Percentiles rank a stretch among this genome's conserved stretches.
These are phyloP conservation scores for Parthenolecanium corni DNA, from an alignment of 2,888 invertebrate species.

Conservation along the genomic window DNA sequence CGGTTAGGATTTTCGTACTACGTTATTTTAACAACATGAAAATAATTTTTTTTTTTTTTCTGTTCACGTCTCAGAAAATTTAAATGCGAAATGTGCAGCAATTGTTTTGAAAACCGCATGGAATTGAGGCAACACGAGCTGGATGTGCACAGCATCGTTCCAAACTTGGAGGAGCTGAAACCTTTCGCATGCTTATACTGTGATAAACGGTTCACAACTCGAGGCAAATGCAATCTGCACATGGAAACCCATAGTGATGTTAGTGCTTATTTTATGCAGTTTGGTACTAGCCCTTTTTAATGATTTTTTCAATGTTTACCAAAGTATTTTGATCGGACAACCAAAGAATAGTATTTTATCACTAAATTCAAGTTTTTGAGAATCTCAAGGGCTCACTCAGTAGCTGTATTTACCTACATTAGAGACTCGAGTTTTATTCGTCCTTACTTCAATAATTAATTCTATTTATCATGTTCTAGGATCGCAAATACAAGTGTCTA, in stretches of 20 bases:
- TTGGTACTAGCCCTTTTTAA: too few species aligned
- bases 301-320: too few species aligned
- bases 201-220: slow-evolving; percentile 32
- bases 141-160: slow-evolving; percentile 17
- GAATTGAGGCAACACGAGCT: slow-evolving; percentile 19
- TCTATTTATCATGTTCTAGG: too few species aligned
- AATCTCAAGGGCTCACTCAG: too few species aligned
- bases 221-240: slow-evolving; percentile 33
- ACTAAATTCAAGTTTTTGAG: too few species aligned
- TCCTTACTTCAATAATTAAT: too few species aligned
- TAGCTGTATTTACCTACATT: too few species aligned
- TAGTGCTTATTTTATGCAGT: too few species aligned
- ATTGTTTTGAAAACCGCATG: slow-evolving; percentile 12
- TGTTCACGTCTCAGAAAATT: slow-evolving; percentile 10
- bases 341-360: too few species aligned
- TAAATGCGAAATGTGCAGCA: slow-evolving; percentile 17
- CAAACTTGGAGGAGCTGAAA: slow-evolving; percentile 15
- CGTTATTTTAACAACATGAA: background rate
- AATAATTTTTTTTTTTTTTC: background rate
- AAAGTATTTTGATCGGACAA: too few species aligned
- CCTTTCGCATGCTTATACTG: slow-evolving; percentile 31
- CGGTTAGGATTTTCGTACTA: background rate
- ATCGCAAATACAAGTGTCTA: slow-evolving; percentile 30
- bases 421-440: too few species aligned
- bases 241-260: slow-evolving; percentile 32